A percentile compares a stretch with the other conserved stretches of the same genome.
Evolutionary conservation across 2,888 invertebrate genomes (phyloP).

Genomic region (Pharmacophagus antenor): DNA sequence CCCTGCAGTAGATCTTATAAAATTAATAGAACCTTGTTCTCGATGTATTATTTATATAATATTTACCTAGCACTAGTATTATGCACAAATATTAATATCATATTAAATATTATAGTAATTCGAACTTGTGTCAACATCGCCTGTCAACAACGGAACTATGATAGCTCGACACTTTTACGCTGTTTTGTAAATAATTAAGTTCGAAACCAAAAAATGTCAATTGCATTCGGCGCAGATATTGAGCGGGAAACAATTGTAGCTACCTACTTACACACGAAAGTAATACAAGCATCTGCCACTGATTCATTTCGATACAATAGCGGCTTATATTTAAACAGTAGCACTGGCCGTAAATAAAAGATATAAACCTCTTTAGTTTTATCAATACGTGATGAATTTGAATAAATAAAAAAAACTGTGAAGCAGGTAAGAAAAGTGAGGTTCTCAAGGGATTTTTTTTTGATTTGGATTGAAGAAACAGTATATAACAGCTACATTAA

Average conservation of each 20-base stretch:
- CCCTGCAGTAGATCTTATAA: too few species aligned
- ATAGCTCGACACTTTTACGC: conserved; percentile 52
- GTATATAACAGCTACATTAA: too few species aligned
- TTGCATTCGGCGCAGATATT: conserved; percentile 54
- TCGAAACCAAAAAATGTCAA: conserved; percentile 74
- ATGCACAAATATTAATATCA: background rate
- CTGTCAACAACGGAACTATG: conserved; percentile 28
- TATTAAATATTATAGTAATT: conserved; percentile 32
- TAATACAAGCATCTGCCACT: conserved; percentile 17
- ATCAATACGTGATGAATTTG: too few species aligned
- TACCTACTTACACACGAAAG: conserved; percentile 30
- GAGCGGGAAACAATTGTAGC: conserved; percentile 42
- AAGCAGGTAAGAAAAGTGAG: too few species aligned
- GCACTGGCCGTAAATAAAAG: too few species aligned
- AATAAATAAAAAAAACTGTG: too few species aligned
- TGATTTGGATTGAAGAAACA: too few species aligned
- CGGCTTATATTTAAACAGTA: conserved; percentile 18
- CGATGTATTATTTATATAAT: too few species aligned
- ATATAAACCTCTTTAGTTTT: too few species aligned
- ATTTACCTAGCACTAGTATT: background rate
- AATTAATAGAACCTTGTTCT: too few species aligned
- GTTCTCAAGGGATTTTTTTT: too few species aligned
- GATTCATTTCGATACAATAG: conserved; percentile 22
- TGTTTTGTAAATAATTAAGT: conserved; percentile 76
- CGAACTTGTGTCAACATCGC: conserved; percentile 39